A percentile compares a stretch with the other conserved stretches of the same genome.
These are phyloP conservation scores for Gymnodraco acuticeps DNA, from an alignment of 2,797 vertebrate species.

Conservation along the genomic window DNA sequence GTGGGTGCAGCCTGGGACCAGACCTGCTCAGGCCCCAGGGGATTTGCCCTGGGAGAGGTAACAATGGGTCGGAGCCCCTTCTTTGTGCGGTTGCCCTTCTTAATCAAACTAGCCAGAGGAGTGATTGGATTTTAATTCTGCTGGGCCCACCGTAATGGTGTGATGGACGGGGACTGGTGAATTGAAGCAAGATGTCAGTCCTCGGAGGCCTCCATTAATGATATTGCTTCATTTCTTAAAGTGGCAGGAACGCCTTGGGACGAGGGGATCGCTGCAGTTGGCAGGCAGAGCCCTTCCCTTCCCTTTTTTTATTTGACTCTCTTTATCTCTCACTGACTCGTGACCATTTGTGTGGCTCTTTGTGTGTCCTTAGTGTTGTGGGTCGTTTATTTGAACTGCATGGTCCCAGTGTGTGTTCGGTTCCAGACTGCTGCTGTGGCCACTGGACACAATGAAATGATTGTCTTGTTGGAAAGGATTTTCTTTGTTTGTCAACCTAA, in stretches of 20 bases:
- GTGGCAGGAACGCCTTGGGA: slow-evolving; percentile 81
- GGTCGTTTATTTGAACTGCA: slow-evolving; percentile 10
- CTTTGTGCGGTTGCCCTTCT: slow-evolving; percentile 82
- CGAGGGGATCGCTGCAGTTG: slow-evolving; percentile 72
- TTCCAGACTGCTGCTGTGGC: slow-evolving; percentile 18
- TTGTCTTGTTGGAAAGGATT: slow-evolving; percentile 2
- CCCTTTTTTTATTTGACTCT: slow-evolving; percentile 30
- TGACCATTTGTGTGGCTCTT: slow-evolving; percentile 22
- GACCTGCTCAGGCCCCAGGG: slow-evolving; percentile 75
- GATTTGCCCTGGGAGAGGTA: slow-evolving; percentile 80
- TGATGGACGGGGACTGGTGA: slow-evolving; percentile 86
- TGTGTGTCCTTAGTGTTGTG: slow-evolving; percentile 21
- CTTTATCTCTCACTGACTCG: slow-evolving; percentile 38
- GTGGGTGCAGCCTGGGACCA: slow-evolving; percentile 63
- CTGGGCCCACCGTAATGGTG: slow-evolving; percentile 84
- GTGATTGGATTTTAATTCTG: slow-evolving; percentile 88
- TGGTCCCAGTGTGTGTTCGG: slow-evolving; percentile 4
- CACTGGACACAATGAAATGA: slow-evolving; percentile 3
- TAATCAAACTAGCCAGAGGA: slow-evolving; percentile 88
- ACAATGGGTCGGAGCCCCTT: slow-evolving; percentile 82
- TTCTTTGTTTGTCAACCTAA: slow-evolving; percentile 5
- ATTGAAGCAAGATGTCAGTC: slow-evolving; percentile 85
- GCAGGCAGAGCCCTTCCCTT: slow-evolving; percentile 49
- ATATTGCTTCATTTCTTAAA: slow-evolving; percentile 90
- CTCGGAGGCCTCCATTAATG: slow-evolving; percentile 85